Evolutionary conservation across 2,113 vertebrate species (phyloP).

Genomic region (Ochotona curzoniae): DNA sequence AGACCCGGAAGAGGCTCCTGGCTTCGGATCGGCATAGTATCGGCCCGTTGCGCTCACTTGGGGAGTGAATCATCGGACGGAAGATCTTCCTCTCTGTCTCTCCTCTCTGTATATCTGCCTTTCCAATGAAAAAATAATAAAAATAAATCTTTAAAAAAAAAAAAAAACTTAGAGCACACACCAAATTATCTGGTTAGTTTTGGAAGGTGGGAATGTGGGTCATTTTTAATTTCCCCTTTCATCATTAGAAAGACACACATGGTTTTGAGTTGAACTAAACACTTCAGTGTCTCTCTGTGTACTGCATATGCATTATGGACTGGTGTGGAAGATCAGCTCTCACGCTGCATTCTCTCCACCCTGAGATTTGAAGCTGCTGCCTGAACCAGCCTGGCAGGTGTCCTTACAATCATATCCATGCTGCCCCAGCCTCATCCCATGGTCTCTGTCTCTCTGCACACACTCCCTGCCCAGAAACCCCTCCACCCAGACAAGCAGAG

Average conservation of each 20-base stretch:
- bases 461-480: neutral
- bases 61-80: too few relatives aligned
- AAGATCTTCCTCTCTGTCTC: too few relatives aligned
- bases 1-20: too few relatives aligned
- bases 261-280: neutral
- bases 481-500: neutral
- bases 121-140: too few relatives aligned
- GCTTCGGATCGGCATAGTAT: too few relatives aligned
- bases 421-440: neutral
- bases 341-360: neutral
- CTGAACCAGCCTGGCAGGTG: neutral
- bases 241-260: neutral
- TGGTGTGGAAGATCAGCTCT: neutral
- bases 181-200: neutral
- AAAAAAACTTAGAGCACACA: neutral
- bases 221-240: neutral
- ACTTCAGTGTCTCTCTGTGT: neutral
- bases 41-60: too few relatives aligned
- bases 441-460: neutral
- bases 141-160: too few relatives aligned
- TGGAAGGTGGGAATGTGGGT: neutral
- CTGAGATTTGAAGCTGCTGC: neutral
- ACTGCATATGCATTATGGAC: too few relatives aligned
- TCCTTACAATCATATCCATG: neutral
- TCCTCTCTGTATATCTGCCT: too few relatives aligned